phyloP scores from a whole-genome alignment of 2,797 vertebrate species.

The Micrastur ruficollis region DNA sequence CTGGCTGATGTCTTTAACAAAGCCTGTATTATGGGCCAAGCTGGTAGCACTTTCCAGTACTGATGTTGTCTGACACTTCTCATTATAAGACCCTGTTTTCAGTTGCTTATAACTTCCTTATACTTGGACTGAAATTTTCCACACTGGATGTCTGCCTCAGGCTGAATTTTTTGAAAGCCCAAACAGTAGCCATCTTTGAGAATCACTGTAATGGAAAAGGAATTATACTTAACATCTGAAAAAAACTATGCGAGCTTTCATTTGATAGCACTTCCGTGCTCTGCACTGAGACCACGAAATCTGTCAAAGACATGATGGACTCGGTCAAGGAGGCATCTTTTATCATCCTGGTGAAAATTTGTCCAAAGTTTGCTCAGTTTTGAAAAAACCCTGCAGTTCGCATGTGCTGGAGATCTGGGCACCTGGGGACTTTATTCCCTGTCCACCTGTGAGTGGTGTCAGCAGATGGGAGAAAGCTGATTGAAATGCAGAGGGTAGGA shows the following conservation, averaged over 20 bases:
- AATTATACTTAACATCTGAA: conserved; percentile 17
- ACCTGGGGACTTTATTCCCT: background rate
- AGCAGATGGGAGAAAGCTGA: background rate
- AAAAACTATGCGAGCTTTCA: conserved; percentile 37
- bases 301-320: background rate
- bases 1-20: conserved; percentile 42
- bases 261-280: background rate
- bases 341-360: background rate
- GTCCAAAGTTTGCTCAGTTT: background rate
- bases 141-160: conserved; percentile 24
- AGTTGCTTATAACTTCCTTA: background rate
- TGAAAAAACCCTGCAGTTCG: background rate
- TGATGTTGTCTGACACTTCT: conserved; percentile 36
- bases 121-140: conserved; percentile 39
- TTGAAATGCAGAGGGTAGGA: background rate
- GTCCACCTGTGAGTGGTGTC: background rate
- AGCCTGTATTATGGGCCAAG: conserved; percentile 31
- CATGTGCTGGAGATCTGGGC: background rate
- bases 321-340: background rate
- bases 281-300: background rate
- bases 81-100: conserved; percentile 35
- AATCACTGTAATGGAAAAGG: background rate
- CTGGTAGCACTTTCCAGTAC: conserved; percentile 31
- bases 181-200: conserved; percentile 50
- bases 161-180: conserved; percentile 35